Percentiles rank a stretch among this genome's conserved stretches.
phyloP scores from a whole-genome alignment of 2,113 vertebrate species.

The Rhabdomys dilectus region DNA sequence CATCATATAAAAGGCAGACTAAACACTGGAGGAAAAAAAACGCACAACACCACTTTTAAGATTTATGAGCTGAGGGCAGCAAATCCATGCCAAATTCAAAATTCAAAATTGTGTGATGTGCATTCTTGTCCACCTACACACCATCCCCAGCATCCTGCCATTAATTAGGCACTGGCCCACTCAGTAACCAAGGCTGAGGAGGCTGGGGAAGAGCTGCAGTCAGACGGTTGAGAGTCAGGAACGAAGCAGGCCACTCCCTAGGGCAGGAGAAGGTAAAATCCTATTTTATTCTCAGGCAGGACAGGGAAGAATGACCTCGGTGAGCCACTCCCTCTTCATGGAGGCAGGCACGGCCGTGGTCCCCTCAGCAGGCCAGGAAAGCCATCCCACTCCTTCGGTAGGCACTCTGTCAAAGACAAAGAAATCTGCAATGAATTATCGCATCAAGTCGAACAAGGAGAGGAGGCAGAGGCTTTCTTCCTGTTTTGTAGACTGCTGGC shows the following conservation, averaged over 20 bases:
- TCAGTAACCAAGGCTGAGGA: slow-evolving; percentile 88
- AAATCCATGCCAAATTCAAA: slow-evolving; percentile 83
- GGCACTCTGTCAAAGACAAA: slow-evolving; percentile 89
- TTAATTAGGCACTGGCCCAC: slow-evolving; percentile 88
- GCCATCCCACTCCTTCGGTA: slow-evolving; percentile 94
- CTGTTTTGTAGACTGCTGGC: slow-evolving; percentile 83
- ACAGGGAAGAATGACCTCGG: slow-evolving; percentile 82
- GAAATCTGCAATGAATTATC: slow-evolving; percentile 90
- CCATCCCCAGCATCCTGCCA: slow-evolving; percentile 90
- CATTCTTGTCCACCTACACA: slow-evolving; percentile 89
- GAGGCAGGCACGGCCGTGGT: slow-evolving; percentile 80
- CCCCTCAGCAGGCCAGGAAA: slow-evolving; percentile 94
- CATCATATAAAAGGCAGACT: slow-evolving; percentile 71
- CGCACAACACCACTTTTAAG: slow-evolving; percentile 63
- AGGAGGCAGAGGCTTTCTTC: slow-evolving; percentile 84
- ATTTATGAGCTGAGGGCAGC: slow-evolving; percentile 77
- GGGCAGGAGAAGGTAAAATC: slow-evolving; percentile 66
- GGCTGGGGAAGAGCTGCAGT: slow-evolving; percentile 85
- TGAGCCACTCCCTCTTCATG: slow-evolving; percentile 79
- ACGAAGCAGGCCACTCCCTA: slow-evolving; percentile 84
- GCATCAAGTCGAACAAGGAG: slow-evolving; percentile 81
- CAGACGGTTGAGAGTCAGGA: slow-evolving; percentile 85
- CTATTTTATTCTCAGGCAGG: slow-evolving; percentile 71
- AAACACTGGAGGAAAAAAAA: slow-evolving; percentile 57
- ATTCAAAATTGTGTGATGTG: slow-evolving; percentile 84